Evolutionary conservation across 92 coral and sea anemone species (phyloP).

Genomic region (Porites divaricata): DNA sequence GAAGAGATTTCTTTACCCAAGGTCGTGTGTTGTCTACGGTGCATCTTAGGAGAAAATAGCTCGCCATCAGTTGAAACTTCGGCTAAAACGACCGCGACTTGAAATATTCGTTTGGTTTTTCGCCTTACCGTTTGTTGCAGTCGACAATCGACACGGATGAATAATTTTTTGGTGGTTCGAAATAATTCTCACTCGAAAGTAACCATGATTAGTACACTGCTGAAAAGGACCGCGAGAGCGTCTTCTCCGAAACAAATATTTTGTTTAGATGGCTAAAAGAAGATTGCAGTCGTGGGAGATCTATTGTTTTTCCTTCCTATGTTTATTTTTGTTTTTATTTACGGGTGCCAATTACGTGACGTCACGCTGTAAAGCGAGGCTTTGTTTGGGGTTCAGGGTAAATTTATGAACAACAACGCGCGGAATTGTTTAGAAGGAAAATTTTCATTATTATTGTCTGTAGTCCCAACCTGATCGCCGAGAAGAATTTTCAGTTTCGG

Average conservation of each 20-base stretch:
- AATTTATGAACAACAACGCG: conserved; percentile 87
- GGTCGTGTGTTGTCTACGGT: conserved; percentile 81
- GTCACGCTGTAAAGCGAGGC: conserved; percentile 93
- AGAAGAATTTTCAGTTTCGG: conserved; percentile 9
- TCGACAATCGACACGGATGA: not conserved
- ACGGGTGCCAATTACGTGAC: conserved; percentile 99
- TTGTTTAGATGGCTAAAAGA: conserved; percentile 83
- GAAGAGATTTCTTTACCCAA: conserved; percentile 77
- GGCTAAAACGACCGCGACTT: conserved; percentile 11
- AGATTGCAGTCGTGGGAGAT: conserved; percentile 85
- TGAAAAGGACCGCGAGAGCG: not conserved
- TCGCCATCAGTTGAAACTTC: not conserved
- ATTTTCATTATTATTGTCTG: conserved; percentile 26
- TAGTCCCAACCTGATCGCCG: not conserved
- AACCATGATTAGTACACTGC: too few relatives aligned
- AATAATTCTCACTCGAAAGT: too few relatives aligned
- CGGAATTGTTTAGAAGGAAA: conserved; percentile 67
- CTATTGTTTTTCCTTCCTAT: conserved; percentile 82
- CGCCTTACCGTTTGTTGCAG: not conserved
- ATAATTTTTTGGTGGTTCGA: not conserved
- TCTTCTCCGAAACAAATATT: conserved; percentile 65
- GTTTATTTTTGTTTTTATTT: conserved; percentile 99
- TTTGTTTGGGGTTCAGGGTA: conserved; percentile 91
- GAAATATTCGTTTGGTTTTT: not conserved
- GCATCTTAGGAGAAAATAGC: conserved; percentile 70